phyloP scores from a whole-genome alignment of 2,888 invertebrate species.

The Xylota sylvarum region DNA sequence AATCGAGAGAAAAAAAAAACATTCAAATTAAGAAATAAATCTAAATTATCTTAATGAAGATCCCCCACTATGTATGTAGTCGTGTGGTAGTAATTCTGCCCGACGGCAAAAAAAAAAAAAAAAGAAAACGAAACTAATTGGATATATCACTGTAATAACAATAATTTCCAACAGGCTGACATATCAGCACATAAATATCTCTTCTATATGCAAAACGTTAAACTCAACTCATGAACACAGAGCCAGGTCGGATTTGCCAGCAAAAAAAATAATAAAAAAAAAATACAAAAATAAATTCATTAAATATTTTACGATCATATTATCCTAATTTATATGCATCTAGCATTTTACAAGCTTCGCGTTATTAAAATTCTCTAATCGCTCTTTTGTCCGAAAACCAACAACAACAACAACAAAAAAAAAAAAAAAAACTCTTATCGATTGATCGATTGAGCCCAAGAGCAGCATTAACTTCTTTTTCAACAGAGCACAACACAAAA shows the following conservation, averaged over 20 bases:
- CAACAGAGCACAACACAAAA: slow-evolving; percentile 15
- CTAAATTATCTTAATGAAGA: slow-evolving; percentile 46
- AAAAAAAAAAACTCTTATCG: slow-evolving; percentile 32
- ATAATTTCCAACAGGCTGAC: slow-evolving; percentile 56
- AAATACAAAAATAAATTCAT: slow-evolving; percentile 23
- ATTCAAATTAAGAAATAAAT: slow-evolving; percentile 59
- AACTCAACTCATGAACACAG: not conserved
- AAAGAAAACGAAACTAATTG: slow-evolving; percentile 51
- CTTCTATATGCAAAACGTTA: slow-evolving; percentile 31
- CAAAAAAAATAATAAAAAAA: slow-evolving; percentile 1
- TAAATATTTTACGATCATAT: slow-evolving; percentile 42
- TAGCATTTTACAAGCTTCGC: slow-evolving; percentile 25
- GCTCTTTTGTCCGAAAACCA: slow-evolving; percentile 21
- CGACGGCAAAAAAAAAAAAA: not conserved
- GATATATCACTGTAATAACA: slow-evolving; percentile 47
- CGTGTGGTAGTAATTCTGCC: not conserved
- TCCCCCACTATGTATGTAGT: not conserved
- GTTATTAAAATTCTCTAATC: slow-evolving; percentile 41
- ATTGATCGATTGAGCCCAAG: slow-evolving; percentile 48
- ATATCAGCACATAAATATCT: slow-evolving; percentile 48
- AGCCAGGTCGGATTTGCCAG: not conserved
- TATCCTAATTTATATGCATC: slow-evolving; percentile 60
- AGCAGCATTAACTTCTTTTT: slow-evolving; percentile 37
- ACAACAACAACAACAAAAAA: not conserved
- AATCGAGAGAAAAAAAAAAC: slow-evolving; percentile 12